A percentile compares a stretch with the other conserved stretches of the same genome.
Evolutionary conservation across 2,113 vertebrate genomes (phyloP).

Genomic region (Perca schrenkii): DNA sequence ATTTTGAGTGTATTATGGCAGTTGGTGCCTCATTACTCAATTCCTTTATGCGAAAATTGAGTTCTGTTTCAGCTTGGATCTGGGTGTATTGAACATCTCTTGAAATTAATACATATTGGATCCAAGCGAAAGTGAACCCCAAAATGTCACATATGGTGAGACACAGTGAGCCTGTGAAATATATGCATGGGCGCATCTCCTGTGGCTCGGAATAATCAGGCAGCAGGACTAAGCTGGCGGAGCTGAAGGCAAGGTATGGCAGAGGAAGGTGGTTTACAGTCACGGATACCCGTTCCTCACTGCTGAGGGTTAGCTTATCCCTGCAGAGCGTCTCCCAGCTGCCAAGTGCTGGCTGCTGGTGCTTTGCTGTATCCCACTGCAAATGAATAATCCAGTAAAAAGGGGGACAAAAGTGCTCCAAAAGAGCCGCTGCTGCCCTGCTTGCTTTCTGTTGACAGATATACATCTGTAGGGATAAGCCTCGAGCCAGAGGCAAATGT

Average conservation of each 20-base stretch:
- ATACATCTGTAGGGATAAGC: constrained; percentile 81
- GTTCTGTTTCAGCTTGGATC: constrained; percentile 35
- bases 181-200: constrained; percentile 68
- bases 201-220: constrained; percentile 72
- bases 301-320: constrained; percentile 79
- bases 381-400: constrained; percentile 83
- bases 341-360: constrained; percentile 72
- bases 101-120: constrained; percentile 68
- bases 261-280: constrained; percentile 72
- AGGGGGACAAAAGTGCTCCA: constrained; percentile 66
- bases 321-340: constrained; percentile 76
- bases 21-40: constrained; percentile 11
- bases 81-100: constrained; percentile 33
- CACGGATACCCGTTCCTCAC: constrained; percentile 65
- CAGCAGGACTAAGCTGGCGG: constrained; percentile 63
- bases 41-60: constrained; percentile 24
- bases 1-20: constrained; percentile 23
- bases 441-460: constrained; percentile 79
- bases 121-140: constrained; percentile 53
- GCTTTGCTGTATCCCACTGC: constrained; percentile 61
- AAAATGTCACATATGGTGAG: constrained; percentile 58
- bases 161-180: constrained; percentile 49
- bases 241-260: constrained; percentile 68
- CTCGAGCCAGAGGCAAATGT: constrained; percentile 73
- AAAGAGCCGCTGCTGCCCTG: constrained; percentile 62